A percentile compares a stretch with the other conserved stretches of the same genome.
These are phyloP conservation scores for Tuberolachnus salignus DNA, from an alignment of 2,888 invertebrate species.

Conservation along the genomic window DNA sequence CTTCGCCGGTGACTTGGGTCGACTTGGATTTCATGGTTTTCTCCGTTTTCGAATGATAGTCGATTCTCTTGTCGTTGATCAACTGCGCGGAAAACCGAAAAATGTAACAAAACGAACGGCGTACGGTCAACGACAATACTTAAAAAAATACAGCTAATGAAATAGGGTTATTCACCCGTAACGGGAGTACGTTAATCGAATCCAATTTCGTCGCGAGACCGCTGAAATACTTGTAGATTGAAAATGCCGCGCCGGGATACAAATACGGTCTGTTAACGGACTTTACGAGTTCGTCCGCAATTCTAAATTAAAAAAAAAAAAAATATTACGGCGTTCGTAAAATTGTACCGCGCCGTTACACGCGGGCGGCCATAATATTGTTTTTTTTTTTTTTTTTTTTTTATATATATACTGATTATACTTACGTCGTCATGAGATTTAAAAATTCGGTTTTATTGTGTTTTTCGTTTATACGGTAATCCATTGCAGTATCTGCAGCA, in stretches of 20 bases:
- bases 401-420: background rate
- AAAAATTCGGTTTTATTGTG: slow-evolving; percentile 58
- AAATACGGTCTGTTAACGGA: slow-evolving; percentile 52
- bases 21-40: background rate
- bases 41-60: background rate
- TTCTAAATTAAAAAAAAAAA: slow-evolving; percentile 26
- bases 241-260: slow-evolving; percentile 12
- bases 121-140: no score
- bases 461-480: slow-evolving; percentile 56
- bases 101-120: no score
- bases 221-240: slow-evolving; percentile 53
- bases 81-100: background rate
- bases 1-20: background rate
- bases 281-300: slow-evolving; percentile 49
- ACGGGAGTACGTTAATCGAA: slow-evolving; percentile 19
- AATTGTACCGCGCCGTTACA: background rate
- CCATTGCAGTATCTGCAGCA: slow-evolving; percentile 56
- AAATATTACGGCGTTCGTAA: slow-evolving; percentile 30
- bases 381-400: no score
- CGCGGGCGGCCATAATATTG: no score
- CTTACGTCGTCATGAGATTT: slow-evolving; percentile 56
- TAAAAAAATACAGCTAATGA: no score
- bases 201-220: background rate
- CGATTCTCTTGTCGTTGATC: slow-evolving; percentile 22
- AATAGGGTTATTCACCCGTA: slow-evolving; percentile 12